Base-by-base conservation (phyloP, 2,888 invertebrate genomes). In the Chorisops tibialis region DNA sequence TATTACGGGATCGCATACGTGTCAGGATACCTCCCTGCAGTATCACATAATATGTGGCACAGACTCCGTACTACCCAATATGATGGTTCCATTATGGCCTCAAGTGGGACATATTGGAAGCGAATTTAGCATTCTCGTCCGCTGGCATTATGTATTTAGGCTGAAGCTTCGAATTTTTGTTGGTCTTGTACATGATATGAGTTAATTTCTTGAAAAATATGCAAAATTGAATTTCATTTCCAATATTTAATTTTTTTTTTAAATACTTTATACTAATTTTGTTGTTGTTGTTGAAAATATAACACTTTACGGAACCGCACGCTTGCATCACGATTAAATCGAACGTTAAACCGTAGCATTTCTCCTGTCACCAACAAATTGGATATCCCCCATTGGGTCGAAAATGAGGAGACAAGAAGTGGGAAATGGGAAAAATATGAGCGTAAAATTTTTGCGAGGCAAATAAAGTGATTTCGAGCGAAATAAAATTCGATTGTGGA, bases 1-100 rank as follows among this genome's bases (percentile, higher is more conserved):
- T 74, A 76, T 75, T 65, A 65, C 76, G 74, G 74, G 72, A 76
- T 75, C 75, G 75, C 72, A 73, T 73, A 71, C 71, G 70, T 72
- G 70, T 61, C 65, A 59, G 39, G 48, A 37, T 47, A 43, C 39
- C 59, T 51, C 58, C 61, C 41, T 22, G 37, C 50, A 64, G 58
- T 52, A 49, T 54, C 43, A 30, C 62, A 48, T 12, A 12, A 16
- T 48, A 48, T n/a, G 7, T n/a, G 19, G 16, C 41, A 21, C 18
- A 12, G 16, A 22, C 24, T n/a, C 51, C 30, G 9, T 30, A 9
- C 30, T 30, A 30, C 30, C 30, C 30, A 5, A 9, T 9, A 30
- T 9, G 30, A 30, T 18, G 43, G 7, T 51, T 41, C 43, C 51
- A 50, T 60, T 30, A 49, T 51, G 24, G 30, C 50, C 38, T 39